phyloP scores from a whole-genome alignment of 2,113 vertebrate species.

The Gymnobelideus leadbeateri region DNA sequence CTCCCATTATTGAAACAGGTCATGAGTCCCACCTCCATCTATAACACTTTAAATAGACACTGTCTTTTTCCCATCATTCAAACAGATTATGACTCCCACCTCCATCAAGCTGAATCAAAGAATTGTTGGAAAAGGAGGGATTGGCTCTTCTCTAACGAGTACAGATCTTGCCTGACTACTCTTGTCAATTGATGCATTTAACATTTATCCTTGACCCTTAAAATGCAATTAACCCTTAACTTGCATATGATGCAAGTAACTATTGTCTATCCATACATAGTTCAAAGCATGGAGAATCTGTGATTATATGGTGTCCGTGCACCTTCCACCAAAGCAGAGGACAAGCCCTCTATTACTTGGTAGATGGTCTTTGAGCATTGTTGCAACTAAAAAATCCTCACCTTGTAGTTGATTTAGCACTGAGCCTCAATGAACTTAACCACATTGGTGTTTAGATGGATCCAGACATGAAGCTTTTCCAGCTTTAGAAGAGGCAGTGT shows the following conservation, averaged over 20 bases:
- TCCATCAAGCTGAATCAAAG: slow-evolving; percentile 14
- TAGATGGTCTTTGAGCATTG: background rate
- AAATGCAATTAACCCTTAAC: background rate
- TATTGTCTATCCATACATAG: background rate
- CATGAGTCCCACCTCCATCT: background rate
- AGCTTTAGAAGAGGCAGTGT: background rate
- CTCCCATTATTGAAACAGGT: background rate
- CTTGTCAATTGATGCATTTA: background rate
- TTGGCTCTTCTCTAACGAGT: background rate
- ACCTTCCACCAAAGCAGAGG: background rate
- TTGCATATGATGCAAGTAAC: background rate
- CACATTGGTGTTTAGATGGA: background rate
- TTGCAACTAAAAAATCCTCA: background rate
- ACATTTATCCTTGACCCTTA: background rate
- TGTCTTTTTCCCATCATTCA: slow-evolving; percentile 13
- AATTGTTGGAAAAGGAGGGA: background rate
- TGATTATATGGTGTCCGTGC: too few species aligned
- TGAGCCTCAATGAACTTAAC: background rate
- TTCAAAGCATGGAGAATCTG: background rate
- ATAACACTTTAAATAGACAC: slow-evolving; percentile 28
- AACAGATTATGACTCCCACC: background rate
- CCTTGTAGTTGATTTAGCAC: background rate
- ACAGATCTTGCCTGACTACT: background rate
- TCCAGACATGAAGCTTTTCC: background rate
- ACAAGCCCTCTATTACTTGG: background rate